Evolutionary conservation across 2,797 vertebrate species (phyloP), one percentile per base, ranked within the genome.

Genomic region (Limosa lapponica): DNA sequence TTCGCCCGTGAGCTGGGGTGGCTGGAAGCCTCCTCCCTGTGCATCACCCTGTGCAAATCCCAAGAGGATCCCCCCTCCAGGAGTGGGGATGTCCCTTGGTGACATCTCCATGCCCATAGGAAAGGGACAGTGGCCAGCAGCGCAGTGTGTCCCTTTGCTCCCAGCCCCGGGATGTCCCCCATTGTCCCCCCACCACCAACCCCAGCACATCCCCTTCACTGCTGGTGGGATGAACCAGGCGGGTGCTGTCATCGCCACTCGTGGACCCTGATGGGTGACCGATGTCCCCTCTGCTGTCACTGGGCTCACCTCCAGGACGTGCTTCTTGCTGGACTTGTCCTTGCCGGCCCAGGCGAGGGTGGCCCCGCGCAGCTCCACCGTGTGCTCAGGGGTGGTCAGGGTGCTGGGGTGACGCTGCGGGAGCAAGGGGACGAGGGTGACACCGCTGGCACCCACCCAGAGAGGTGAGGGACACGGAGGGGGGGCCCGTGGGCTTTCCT

Each of bases 271-370:
- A 0, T 0, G 11, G 41, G 67, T 48, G 74, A 11, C 20, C 2
- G 0, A 4, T 13, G 39, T 66, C 69, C 67, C 74, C 5, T 2
- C 7, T 2, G 0, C 7, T 25, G 43, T 46, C 93, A 34, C 59
- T 16, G 3, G 0, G 12, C 98, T 97, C 96, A 99, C 99, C 98
- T 99, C 99, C 8, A 99, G 94, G 52, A 99, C 99, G 1, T 99
- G 98, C 96, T 99, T 99, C 97, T 99, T 99, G 97, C 99, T 99
- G 27, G 99, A 99, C 73, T 99, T 99, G 91, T 99, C 99, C 92
- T 98, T 99, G 85, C 97, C 2, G 1, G 99, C 99, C 99, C 99
- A 99, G 58, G 79, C 3, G 6, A 99, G 95, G 1, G 96, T 92
- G 8, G 99, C 98, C 51, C 99, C 99, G 9, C 95, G 98, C 86